Percentiles rank a stretch among this genome's conserved stretches.
Conservation (phyloP, 2,113 vertebrate genomes). For the Thoracochromis brauschi region DNA sequence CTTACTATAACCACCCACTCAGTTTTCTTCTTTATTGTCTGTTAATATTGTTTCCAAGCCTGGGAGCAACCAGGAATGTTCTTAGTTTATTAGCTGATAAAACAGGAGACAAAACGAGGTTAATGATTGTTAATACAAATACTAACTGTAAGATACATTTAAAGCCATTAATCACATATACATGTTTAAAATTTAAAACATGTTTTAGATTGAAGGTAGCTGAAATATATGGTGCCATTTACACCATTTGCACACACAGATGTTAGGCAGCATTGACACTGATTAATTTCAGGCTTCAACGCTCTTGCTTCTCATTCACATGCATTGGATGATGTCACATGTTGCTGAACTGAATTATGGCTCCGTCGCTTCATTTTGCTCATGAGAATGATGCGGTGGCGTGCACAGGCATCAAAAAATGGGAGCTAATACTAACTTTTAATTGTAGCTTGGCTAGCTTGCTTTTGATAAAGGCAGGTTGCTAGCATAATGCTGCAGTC, state of each 20-base stretch:
- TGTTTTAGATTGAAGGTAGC: neutral
- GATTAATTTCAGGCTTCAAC: neutral
- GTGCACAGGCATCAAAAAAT: neutral
- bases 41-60: neutral
- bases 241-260: neutral
- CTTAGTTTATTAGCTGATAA: neutral
- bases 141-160: neutral
- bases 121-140: rapidly evolving
- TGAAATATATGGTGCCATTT: neutral
- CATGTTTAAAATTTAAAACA: rapidly evolving
- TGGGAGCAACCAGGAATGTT: neutral
- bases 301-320: neutral
- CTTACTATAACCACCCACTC: neutral
- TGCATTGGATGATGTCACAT: neutral
- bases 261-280: neutral
- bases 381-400: neutral
- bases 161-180: neutral
- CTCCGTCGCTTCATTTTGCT: neutral
- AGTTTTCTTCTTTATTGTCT: neutral
- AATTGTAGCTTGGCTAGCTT: neutral
- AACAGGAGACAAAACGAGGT: neutral
- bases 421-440: rapidly evolving
- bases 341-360: neutral
- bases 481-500: neutral
- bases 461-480: neutral